Percentiles rank a stretch among this genome's conserved stretches.
phyloP scores from a whole-genome alignment of 2,113 vertebrate species.

The Vidua macroura region DNA sequence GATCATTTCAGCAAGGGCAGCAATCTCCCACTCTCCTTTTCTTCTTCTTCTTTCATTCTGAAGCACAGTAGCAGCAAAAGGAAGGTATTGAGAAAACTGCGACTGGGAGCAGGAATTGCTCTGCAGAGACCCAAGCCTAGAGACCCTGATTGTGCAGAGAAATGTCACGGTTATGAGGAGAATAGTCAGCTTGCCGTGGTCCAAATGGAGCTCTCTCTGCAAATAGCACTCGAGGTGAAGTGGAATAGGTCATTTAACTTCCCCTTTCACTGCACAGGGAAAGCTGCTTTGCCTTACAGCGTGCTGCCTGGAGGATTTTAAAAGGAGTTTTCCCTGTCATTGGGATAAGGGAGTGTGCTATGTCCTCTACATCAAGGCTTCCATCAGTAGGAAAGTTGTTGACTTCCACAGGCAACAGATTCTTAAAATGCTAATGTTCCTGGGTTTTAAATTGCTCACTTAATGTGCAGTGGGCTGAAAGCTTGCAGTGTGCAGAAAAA shows the following conservation, averaged over 20 bases:
- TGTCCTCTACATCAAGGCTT: background rate
- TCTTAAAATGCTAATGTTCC: background rate
- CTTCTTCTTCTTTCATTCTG: constrained; percentile 21
- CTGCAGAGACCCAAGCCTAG: background rate
- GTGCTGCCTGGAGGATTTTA: background rate
- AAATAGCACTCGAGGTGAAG: constrained; percentile 16
- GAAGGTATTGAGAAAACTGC: constrained; percentile 25
- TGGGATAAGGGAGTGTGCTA: background rate
- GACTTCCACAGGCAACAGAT: background rate
- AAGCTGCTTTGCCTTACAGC: background rate
- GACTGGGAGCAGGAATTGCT: constrained; percentile 17
- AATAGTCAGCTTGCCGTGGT: background rate
- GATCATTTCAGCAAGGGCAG: constrained; percentile 33
- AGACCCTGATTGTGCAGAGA: background rate
- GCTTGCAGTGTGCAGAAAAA: background rate
- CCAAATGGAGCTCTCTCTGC: background rate
- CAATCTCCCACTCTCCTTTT: constrained; percentile 1
- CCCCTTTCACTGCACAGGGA: background rate
- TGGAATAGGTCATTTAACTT: constrained; percentile 24
- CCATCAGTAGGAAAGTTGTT: background rate
- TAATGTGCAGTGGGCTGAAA: background rate
- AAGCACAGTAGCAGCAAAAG: background rate
- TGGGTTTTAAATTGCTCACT: background rate
- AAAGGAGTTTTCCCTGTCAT: background rate
- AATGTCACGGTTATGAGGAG: background rate